Evolutionary conservation across 2,113 vertebrate species (phyloP), one percentile per base, ranked within the genome.

Genomic region (Todiramphus saurophagus): DNA sequence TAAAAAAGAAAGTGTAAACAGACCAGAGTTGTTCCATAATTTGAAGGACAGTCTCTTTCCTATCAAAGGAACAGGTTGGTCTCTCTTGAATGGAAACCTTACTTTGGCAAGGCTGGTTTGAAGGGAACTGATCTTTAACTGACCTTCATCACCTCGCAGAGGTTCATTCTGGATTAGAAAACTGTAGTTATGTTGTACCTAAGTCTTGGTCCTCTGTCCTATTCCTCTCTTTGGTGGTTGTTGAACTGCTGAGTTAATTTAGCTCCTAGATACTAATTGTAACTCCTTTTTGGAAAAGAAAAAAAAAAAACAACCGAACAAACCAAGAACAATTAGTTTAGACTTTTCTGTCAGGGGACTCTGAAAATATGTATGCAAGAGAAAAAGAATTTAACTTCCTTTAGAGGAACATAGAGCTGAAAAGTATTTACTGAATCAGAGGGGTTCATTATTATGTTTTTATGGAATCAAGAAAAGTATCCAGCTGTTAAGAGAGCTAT

Each of bases 401-500:
- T 70, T 74, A 67, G 31, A 70, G 80, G 79, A 90, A 50, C 4
- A 31, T 55, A 62, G 37, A 86, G 59, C 41, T 94, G 64, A 55
- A 88, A 90, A 59, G 31, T 55, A 80, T 90, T 80, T 92, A 23
- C 90, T 86, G 76, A 90, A 80, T 90, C 86, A 73, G 75, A 86
- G 72, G 58, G 37, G 72, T 83, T 72, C 94, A 31, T 75, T 83
- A 14, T 92, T 96, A 77, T 31, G 31, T 86, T 95, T 94, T 96
- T 93, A 89, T 90, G 72, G 93, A 78, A 90, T 86, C 63, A 80
- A 83, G 86, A 89, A 46, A 92, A 89, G 89, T 89, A 92, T 93
- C 83, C 93, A 94, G 37, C 83, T 93, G 89, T 90, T 97, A 87
- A 88, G 91, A 92, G 64, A 89, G 28, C 83, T 77, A 74, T 93